Base-by-base conservation (phyloP, 1,140 invertebrate species). In the Trichomalopsis sarcophagae region DNA sequence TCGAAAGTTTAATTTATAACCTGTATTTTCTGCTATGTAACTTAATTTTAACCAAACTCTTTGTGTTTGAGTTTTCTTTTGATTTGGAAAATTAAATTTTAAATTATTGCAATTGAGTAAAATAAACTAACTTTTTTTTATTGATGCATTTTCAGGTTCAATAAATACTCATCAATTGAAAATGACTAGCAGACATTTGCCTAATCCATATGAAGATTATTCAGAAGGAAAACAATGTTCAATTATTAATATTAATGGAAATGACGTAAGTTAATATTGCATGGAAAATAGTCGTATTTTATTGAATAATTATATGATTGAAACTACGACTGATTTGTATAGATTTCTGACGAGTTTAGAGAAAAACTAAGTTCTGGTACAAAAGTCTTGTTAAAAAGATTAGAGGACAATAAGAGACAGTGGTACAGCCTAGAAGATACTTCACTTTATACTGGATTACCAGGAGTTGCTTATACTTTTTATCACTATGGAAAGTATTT, bases 401-500 rank as follows among this genome's bases (percentile, higher is more conserved):
- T 93, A 9, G 87, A 92, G 84, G 84, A 81, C 21, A 87, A 89
- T 40, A 87, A 91, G 82, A 87, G 82, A 44, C 13, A 88, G 78
- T 92, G 91, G 91, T 86, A 82, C 10, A 82, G 83, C 14, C 62
- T 40, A 17, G 74, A 90, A 74, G 94, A 95, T 88, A 89, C 88
- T 85, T 94, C 94, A 5, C 87, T 95, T 36, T 95, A 95, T 66
- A 95, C 94, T 21, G 94, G 94, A 83, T 90, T 86, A 76, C 86
- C 93, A 82, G 94, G 95, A 50, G 93, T 95, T 84, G 93, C 94
- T 71, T 91, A 94, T 50, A 87, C 94, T n/a, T 93, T 94, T 88
- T 92, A 94, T 83, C 92, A 94, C 62, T 91, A 94, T 82, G 91
- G 93, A 55, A 90, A 91, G 77, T 90, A 88, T 77, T 88, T 88